Evolutionary conservation across 2,113 vertebrate genomes (phyloP).

Genomic region (Ictalurus punctatus): DNA sequence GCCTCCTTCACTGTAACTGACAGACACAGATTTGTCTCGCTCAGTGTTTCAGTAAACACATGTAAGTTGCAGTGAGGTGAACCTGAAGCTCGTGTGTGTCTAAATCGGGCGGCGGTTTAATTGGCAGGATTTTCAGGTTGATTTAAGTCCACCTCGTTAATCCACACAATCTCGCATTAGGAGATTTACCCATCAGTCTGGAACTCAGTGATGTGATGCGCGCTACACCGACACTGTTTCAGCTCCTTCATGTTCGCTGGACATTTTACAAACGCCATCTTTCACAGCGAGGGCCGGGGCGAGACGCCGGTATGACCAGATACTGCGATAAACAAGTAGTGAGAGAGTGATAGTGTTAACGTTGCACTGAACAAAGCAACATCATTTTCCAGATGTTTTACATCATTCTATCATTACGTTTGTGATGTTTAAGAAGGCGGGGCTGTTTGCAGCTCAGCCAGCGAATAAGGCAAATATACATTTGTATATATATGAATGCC

Average conservation of each 20-base stretch:
- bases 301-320: not conserved
- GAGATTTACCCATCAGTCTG: conserved; percentile 63
- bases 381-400: not conserved
- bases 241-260: not conserved
- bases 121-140: conserved; percentile 60
- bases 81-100: not conserved
- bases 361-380: not conserved
- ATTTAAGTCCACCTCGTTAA: conserved; percentile 65
- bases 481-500: not conserved
- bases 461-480: not conserved
- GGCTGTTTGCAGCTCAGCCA: not conserved
- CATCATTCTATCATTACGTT: not conserved
- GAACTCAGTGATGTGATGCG: conserved; percentile 50
- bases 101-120: not conserved
- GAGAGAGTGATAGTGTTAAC: not conserved
- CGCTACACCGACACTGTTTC: not conserved
- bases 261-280: not conserved
- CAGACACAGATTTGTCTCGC: not conserved
- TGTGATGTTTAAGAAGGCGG: not conserved
- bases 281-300: no score
- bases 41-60: not conserved
- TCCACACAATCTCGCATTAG: conserved; percentile 66
- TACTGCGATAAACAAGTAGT: not conserved
- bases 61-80: not conserved
- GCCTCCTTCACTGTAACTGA: no score